Evolutionary conservation across 2,888 invertebrate genomes (phyloP), one percentile per base, ranked within the genome.

Genomic region (Tryphoninae sp.): DNA sequence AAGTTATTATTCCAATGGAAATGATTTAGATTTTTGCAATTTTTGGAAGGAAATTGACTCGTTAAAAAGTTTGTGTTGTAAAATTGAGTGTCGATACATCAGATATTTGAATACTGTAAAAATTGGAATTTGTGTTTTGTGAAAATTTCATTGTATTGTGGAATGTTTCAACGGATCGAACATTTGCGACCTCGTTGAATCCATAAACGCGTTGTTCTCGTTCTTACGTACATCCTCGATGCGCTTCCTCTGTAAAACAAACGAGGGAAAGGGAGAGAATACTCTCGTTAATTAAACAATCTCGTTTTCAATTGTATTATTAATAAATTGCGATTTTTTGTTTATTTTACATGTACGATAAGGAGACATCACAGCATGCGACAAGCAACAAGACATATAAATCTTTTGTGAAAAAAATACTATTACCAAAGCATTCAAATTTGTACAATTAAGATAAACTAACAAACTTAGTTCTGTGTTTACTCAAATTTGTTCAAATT

Each of bases 221-320:
- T 90, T 92, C 91, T 93, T 95, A 93, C 94, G 93, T 94, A 95
- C 96, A 95, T 96, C 96, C 93, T 96, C 96, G 93, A 96, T 93
- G 93, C 95, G 95, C 93, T 95, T 95, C 94, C 94, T 96, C 96
- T 96, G 95, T 88, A 95, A 95, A 94, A 93, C 90, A 92, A 90
- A 93, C 71, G 55, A 40, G 93, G 92, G 92, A 91, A 91, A 88
- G 88, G 89, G 87, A 85, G 88, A 89, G 87, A 85, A 80, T 91
- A 78, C 80, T 81, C 84, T 68, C 73, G 78, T 83, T 84, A 77
- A 59, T 80, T 55, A 42, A 80, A 49, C 22, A 74, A 71, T 65
- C 75, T 51, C 42, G 42, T 75, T 80, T 13, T 0, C 45, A n/a
- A 62, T 62, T 4, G 19, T 40, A 51, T 23, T 13, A 67, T 72